Conservation (phyloP, 2,888 invertebrate genomes). For the Drosophila subquinaria region DNA sequence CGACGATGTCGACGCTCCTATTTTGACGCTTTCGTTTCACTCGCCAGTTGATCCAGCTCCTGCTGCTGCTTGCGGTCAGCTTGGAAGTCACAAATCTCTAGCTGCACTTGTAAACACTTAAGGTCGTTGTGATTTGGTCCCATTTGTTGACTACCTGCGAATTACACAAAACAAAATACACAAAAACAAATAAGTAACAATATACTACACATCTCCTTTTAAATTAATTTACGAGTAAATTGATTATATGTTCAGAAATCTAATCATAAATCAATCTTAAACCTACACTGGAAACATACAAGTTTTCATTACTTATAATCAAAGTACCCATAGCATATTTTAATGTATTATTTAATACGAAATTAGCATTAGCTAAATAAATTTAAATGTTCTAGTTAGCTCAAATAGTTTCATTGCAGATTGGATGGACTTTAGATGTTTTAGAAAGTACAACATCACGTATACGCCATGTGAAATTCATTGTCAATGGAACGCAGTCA, state of each 20-base stretch:
- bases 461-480: slow-evolving; percentile 42
- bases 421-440: background rate
- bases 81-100: slow-evolving; percentile 33
- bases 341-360: too few relatives aligned
- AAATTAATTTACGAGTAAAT: background rate
- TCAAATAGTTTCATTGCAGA: background rate
- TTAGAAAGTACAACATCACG: slow-evolving; percentile 20
- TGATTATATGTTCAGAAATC: too few relatives aligned
- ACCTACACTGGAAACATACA: background rate
- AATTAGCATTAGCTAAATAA: background rate
- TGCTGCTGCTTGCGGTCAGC: slow-evolving; percentile 24
- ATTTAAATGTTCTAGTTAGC: background rate
- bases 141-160: slow-evolving; percentile 67
- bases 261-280: background rate
- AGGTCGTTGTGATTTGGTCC: slow-evolving; percentile 67
- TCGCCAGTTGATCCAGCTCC: slow-evolving; percentile 34
- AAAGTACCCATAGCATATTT: background rate
- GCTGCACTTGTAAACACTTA: slow-evolving; percentile 63
- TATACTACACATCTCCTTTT: background rate
- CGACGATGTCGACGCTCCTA: slow-evolving; percentile 76
- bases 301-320: background rate
- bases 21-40: slow-evolving; percentile 50
- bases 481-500: background rate
- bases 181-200: background rate
- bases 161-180: background rate